Evolutionary conservation across 1,140 invertebrate species (phyloP), one percentile per base, ranked within the genome.

Genomic region (Scylla paramamosain): DNA sequence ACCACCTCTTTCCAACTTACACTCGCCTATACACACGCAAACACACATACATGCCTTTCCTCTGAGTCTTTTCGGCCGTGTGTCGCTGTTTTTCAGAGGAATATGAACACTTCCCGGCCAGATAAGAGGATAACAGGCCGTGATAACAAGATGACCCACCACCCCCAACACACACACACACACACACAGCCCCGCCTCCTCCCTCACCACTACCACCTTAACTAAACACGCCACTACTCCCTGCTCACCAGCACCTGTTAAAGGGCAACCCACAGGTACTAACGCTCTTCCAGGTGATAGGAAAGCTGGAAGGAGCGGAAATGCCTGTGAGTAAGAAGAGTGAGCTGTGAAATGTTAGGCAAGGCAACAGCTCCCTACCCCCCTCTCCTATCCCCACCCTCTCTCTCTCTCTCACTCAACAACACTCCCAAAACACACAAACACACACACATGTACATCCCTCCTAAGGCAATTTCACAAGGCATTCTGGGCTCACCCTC

Each of bases 401-500:
- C 89, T 28, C 52, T 7, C 12, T 39, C 82, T 25, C 67, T 46
- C 39, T 4, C 45, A 25, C 83, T 48, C 82, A 93, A 91, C 89
- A 86, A 29, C 92, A 29, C 82, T 32, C 84, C 46, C 92, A 86
- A 82, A 16, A 29, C 29, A 32, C 82, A 48, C 29, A 82, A 45
- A 77, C 39, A 82, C 14, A 29, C 31, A 31, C 14, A 59, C 32
- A 91, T 31, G 39, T 84, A 25, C 25, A 20, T 2, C 28, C 7
- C 4, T 32, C 20, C 1, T 39, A 31, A 16, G 31, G 8, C 28
- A 16, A 10, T 32, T n/a, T 84, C 2, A 89, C 39, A 10, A n/a
- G 14, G 45, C 52, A 89, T 28, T 46, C 0, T 10, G 31, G 48
- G 48, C 92, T 93, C 83, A 93, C 92, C 77, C 84, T 32, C 14